Evolutionary conservation across 2,888 invertebrate species (phyloP), one percentile per base, ranked within the genome.

Genomic region (Catonia carolina): DNA sequence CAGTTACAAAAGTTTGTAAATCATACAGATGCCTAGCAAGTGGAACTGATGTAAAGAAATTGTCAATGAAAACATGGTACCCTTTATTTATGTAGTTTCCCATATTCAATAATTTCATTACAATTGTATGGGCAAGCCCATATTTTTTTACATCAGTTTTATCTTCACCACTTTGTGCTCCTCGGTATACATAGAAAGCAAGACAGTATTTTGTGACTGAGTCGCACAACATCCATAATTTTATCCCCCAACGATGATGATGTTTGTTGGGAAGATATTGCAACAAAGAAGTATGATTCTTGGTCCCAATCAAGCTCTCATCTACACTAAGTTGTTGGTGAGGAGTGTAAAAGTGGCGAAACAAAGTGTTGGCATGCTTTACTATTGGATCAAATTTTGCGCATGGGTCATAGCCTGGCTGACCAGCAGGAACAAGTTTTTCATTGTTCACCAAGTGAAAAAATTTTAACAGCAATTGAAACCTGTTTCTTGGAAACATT

Each of bases 51-150:
- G 39, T 23, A 52, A 49, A 49, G 14, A 49, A 49, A 14, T 23
- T 49, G 10, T 49, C 49, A 17, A 37, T 22, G 27, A 52, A 52
- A 6, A 52, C 7, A 52, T 52, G 39, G 15, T 52, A 52, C 14
- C 52, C 39, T 20, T 39, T 52, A 37, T 52, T 52, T 22, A 52
- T 20, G 15, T 37, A 39, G 27, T 52, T 37, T 12, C 52, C 37
- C 14, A 39, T 23, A 20, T 10, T 37, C 39, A 52, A 22, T 39
- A 39, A 39, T 37, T 36, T 51, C 36, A 36, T 51, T 17, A 51
- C 51, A 36, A 51, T 18, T 20, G 35, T 36, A 20, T 10, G 36
- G 15, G 35, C 35, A 33, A 51, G 12, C 20, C 51, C 36, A 51
- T 36, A 36, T n/a, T 51, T 36, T 12, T 51, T 15, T 51, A 20